Evolutionary conservation across 2,113 vertebrate genomes (phyloP).

Genomic region (Rhegmatorhina hoffmannsi): DNA sequence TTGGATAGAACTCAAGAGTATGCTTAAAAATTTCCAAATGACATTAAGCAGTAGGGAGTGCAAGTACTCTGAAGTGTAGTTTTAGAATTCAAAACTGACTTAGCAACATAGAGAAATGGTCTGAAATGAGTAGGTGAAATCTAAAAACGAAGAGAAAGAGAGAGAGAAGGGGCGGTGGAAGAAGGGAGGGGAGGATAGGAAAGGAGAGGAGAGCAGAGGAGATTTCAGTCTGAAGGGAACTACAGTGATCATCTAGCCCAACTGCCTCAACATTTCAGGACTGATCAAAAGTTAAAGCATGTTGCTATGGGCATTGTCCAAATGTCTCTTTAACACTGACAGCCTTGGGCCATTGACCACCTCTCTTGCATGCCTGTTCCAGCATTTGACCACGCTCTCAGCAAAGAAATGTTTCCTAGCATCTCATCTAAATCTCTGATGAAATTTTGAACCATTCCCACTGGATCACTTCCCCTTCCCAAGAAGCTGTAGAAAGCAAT

Average conservation of each 20-base stretch:
- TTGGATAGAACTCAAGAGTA: not conserved
- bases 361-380: not conserved
- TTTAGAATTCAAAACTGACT: not conserved
- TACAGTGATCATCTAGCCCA: not conserved
- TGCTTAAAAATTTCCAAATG: not conserved
- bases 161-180: not conserved
- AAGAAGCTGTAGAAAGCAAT: not conserved
- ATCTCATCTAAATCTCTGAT: not conserved
- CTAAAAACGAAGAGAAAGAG: not conserved
- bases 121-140: not conserved
- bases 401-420: not conserved
- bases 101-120: not conserved
- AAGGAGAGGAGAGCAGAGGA: no score
- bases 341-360: accelerated
- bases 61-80: not conserved
- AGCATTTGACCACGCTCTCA: not conserved
- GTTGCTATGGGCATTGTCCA: not conserved
- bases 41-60: not conserved
- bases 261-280: not conserved
- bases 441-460: not conserved
- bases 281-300: not conserved
- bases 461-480: not conserved
- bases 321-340: not conserved
- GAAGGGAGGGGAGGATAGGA: no score
- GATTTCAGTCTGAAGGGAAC: not conserved